Conservation (phyloP, 2,113 vertebrate genomes). For the Apaloderma vittatum region DNA sequence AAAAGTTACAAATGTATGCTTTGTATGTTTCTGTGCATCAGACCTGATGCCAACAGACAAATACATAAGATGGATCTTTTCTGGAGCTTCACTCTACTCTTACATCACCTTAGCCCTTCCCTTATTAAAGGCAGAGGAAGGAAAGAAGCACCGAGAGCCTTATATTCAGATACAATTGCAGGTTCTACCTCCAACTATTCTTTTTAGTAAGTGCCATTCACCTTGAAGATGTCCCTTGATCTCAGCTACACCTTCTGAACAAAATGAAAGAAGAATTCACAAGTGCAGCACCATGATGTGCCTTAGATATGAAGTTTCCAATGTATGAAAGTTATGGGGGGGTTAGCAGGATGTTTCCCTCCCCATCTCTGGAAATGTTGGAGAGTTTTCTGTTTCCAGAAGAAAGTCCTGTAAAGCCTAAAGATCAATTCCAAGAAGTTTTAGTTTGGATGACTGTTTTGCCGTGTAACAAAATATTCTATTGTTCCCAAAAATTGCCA, state of each 20-base stretch:
- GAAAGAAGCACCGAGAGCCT: background rate
- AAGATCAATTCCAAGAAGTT: background rate
- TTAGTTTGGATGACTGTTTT: background rate
- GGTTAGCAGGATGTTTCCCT: background rate
- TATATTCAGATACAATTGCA: background rate
- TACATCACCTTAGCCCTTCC: background rate
- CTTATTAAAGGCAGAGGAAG: background rate
- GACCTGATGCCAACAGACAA: background rate
- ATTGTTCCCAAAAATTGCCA: background rate
- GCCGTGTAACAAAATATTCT: background rate
- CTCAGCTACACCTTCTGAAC: background rate
- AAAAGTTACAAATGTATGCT: background rate
- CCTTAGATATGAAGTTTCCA: rapidly evolving
- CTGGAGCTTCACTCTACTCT: background rate
- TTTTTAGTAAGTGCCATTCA: background rate
- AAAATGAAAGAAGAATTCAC: rapidly evolving
- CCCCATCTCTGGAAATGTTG: rapidly evolving
- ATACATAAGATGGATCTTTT: background rate
- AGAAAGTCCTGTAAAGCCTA: background rate
- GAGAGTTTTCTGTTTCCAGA: background rate
- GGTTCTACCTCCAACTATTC: background rate
- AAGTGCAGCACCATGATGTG: background rate
- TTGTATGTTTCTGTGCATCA: background rate
- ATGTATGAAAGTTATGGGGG: rapidly evolving
- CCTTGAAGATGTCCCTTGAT: background rate